A percentile compares a stretch with the other conserved stretches of the same genome.
phyloP scores from a whole-genome alignment of 2,113 vertebrate species.

The Emydura subglobosa region DNA sequence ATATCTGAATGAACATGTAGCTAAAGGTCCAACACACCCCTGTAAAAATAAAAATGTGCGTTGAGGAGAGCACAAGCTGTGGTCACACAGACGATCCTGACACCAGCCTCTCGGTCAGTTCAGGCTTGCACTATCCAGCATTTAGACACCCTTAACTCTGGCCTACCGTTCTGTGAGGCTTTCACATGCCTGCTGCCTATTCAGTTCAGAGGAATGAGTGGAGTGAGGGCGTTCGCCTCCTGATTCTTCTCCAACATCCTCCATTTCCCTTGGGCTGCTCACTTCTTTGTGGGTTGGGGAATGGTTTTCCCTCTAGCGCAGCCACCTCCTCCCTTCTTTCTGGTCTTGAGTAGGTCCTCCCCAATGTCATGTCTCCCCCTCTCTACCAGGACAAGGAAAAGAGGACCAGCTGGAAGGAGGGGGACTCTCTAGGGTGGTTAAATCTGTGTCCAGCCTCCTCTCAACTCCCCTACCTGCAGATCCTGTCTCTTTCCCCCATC shows the following conservation, averaged over 20 bases:
- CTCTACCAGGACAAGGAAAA: no score
- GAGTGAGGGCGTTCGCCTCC: background rate
- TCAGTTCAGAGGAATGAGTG: background rate
- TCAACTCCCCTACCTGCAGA: no score
- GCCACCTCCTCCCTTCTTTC: no score
- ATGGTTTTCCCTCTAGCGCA: no score
- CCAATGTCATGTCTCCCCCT: no score
- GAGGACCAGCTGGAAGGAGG: no score
- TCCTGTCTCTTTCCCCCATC: no score
- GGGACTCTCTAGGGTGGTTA: no score
- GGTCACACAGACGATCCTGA: background rate
- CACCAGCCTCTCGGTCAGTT: no score
- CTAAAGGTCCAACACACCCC: background rate
- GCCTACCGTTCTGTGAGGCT: background rate
- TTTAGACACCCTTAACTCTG: background rate
- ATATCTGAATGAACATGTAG: background rate
- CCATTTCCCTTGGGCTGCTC: background rate
- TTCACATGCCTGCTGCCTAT: background rate
- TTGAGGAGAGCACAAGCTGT: no score
- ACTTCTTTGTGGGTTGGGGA: background rate
- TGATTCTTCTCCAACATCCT: background rate
- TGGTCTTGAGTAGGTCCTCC: no score
- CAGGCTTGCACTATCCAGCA: background rate
- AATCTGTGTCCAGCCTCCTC: no score
- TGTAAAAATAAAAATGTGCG: background rate